Conservation (phyloP, 2,888 invertebrate species). For the Diogma glabrata region DNA sequence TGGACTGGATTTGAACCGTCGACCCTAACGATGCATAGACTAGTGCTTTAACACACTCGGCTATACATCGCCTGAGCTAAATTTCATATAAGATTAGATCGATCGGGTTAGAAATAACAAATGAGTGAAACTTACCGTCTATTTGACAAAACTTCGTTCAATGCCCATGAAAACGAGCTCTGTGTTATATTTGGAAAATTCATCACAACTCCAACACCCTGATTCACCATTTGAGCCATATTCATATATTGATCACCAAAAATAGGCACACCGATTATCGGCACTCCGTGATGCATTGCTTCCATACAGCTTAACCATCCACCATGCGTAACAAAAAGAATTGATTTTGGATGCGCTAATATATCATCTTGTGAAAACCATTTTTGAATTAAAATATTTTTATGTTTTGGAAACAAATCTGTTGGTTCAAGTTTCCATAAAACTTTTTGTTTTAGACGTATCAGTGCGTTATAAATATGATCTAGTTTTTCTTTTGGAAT, state of each 20-base stretch:
- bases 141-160: no score
- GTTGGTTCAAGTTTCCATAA: constrained; percentile 37
- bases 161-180: no score
- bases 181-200: no score
- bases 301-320: constrained; percentile 40
- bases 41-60: no score
- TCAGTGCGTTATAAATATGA: constrained; percentile 8
- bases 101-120: no score
- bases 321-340: constrained; percentile 39
- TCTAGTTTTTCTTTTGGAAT: constrained; percentile 12
- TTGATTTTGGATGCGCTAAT: constrained; percentile 37
- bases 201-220: constrained; percentile 37
- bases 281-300: constrained; percentile 38
- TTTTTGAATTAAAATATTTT: constrained; percentile 31
- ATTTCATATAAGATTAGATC: no score
- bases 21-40: no score
- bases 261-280: constrained; percentile 41
- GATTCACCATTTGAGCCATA: constrained; percentile 33
- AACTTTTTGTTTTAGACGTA: constrained; percentile 31
- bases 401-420: constrained; percentile 26
- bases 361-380: constrained; percentile 40
- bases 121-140: no score
- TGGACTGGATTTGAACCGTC: no score
- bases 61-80: no score
- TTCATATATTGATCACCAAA: constrained; percentile 41